Evolutionary conservation across 2,113 vertebrate genomes (phyloP).

Genomic region (Entomyzon cyanotis): DNA sequence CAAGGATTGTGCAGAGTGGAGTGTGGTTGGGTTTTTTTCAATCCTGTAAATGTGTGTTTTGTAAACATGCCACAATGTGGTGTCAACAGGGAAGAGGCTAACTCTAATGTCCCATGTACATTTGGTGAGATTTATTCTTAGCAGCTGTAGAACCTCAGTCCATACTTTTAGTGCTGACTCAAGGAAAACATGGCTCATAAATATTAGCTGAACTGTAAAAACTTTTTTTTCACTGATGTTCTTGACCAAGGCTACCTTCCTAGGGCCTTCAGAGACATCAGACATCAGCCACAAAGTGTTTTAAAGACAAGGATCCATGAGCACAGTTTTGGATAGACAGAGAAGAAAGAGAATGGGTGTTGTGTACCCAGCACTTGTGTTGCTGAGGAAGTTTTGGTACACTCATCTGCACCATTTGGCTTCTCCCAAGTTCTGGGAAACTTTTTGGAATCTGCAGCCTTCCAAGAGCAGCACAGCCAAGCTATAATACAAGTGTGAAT

Average conservation of each 20-base stretch:
- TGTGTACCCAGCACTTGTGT: not conserved
- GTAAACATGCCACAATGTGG: not conserved
- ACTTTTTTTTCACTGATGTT: not conserved
- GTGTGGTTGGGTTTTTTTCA: not conserved
- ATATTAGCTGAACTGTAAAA: not conserved
- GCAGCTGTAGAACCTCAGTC: not conserved
- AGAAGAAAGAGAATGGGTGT: not conserved
- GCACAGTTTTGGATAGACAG: not conserved
- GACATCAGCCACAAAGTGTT: not conserved
- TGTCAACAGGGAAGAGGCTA: not conserved
- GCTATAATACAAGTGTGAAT: slow-evolving; percentile 39
- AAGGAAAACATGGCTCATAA: not conserved
- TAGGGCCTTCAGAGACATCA: not conserved
- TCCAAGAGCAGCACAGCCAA: slow-evolving; percentile 32
- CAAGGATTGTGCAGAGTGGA: not conserved
- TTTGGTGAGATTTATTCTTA: not conserved
- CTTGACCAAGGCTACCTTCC: not conserved
- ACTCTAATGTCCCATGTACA: not conserved
- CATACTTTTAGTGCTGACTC: not conserved
- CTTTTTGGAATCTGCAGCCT: slow-evolving; percentile 20
- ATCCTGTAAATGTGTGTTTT: not conserved
- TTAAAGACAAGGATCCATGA: not conserved
- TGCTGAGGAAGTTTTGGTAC: not conserved
- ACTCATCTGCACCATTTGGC: not conserved
- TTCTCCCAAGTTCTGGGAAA: slow-evolving; percentile 24